phyloP scores from a whole-genome alignment of 2,113 vertebrate species.

The Rynchops niger region DNA sequence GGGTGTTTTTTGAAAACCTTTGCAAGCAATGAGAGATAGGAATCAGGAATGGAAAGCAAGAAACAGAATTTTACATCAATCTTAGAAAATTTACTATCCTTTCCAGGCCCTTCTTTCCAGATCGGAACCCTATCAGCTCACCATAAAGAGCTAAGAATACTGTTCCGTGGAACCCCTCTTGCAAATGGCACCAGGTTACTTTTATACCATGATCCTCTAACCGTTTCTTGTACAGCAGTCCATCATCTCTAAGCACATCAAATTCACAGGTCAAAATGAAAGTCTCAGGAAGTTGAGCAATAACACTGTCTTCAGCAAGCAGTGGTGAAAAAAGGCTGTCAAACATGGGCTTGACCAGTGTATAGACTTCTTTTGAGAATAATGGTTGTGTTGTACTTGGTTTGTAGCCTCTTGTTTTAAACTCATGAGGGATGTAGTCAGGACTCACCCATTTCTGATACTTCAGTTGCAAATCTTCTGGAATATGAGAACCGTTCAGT shows the following conservation, averaged over 20 bases:
- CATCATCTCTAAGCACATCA: slow-evolving; percentile 82
- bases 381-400: neutral
- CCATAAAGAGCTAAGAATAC: slow-evolving; percentile 49
- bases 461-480: slow-evolving; percentile 59
- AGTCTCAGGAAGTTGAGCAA: slow-evolving; percentile 63
- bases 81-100: slow-evolving; percentile 69
- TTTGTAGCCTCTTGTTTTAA: slow-evolving; percentile 45
- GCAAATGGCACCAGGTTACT: slow-evolving; percentile 78
- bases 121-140: slow-evolving; percentile 41
- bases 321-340: neutral
- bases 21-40: neutral
- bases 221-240: slow-evolving; percentile 79
- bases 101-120: slow-evolving; percentile 56
- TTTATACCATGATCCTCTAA: slow-evolving; percentile 75
- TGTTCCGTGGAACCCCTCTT: slow-evolving; percentile 80
- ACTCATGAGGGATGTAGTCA: slow-evolving; percentile 52
- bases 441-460: slow-evolving; percentile 57
- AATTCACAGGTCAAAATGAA: slow-evolving; percentile 71
- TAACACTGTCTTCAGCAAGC: slow-evolving; percentile 27
- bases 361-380: slow-evolving; percentile 55
- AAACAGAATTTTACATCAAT: neutral
- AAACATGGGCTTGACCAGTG: fast-evolving
- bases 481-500: slow-evolving; percentile 62
- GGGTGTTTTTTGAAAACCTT: neutral
- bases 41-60: neutral